Evolutionary conservation across 2,797 vertebrate species (phyloP).

Genomic region (Ptychadena robeensis): DNA sequence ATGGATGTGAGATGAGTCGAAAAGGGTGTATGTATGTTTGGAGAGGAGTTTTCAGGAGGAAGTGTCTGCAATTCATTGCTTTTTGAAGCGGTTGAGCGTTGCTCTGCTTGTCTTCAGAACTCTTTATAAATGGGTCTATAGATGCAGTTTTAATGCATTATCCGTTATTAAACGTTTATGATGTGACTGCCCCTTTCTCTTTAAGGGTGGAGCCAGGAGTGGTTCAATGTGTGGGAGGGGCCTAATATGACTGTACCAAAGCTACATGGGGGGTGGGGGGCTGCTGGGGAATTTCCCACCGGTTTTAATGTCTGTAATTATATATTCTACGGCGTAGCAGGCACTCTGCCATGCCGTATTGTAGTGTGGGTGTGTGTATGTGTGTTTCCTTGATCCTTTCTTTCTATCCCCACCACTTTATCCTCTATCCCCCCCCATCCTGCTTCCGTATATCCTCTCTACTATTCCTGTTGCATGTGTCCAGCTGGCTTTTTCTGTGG

Average conservation of each 20-base stretch:
- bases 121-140: constrained; percentile 52
- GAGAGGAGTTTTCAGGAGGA: not conserved
- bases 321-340: constrained; percentile 49
- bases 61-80: constrained; percentile 11
- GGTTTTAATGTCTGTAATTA: constrained; percentile 60
- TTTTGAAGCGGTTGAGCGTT: constrained; percentile 11
- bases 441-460: constrained; percentile 56
- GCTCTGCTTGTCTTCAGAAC: constrained; percentile 38
- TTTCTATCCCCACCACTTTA: not conserved
- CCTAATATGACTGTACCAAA: constrained; percentile 60
- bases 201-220: constrained; percentile 35
- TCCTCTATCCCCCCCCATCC: constrained; percentile 1
- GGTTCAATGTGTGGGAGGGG: constrained; percentile 38
- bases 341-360: constrained; percentile 28
- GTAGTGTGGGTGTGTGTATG: constrained; percentile 51
- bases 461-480: constrained; percentile 62
- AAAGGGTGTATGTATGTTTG: not conserved
- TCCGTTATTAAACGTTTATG: constrained; percentile 56
- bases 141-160: constrained; percentile 63
- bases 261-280: constrained; percentile 47
- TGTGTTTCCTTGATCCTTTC: constrained; percentile 14
- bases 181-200: constrained; percentile 52
- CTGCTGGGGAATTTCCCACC: constrained; percentile 40
- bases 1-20: constrained; percentile 15
- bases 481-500: constrained; percentile 48